phyloP scores from a whole-genome alignment of 2,113 vertebrate genomes.

The Pluvianellus socialis region DNA sequence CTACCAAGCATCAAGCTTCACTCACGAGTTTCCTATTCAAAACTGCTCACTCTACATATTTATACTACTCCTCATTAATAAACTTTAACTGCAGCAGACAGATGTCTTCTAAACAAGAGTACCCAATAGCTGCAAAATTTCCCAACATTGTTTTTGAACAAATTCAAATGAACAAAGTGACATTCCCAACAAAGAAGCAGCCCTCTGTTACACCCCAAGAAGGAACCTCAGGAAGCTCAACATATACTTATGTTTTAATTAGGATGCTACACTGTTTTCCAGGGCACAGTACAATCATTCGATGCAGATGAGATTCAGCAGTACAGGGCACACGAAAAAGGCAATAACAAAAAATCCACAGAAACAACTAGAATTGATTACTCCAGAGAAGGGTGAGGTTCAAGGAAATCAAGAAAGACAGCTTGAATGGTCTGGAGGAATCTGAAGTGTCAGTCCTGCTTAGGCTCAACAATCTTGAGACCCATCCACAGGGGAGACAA shows the following conservation, averaged over 20 bases:
- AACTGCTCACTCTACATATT: neutral
- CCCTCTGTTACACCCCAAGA: neutral
- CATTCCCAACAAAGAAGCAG: neutral
- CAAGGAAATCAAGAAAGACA: slow-evolving; percentile 73
- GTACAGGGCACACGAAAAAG: slow-evolving; percentile 1
- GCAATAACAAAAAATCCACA: slow-evolving; percentile 62
- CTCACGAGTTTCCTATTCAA: neutral
- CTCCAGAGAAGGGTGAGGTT: slow-evolving; percentile 62
- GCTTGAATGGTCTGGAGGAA: slow-evolving; percentile 67
- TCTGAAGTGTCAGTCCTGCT: slow-evolving; percentile 68
- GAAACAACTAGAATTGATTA: slow-evolving; percentile 66
- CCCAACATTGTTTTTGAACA: neutral
- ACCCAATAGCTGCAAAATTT: neutral
- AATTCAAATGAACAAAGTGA: neutral
- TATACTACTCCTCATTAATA: neutral
- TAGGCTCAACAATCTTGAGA: slow-evolving; percentile 63
- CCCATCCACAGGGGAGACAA: slow-evolving; percentile 40
- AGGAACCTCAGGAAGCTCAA: neutral
- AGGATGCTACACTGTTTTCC: slow-evolving; percentile 15
- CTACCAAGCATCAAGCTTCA: neutral
- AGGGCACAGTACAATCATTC: neutral
- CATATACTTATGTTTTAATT: slow-evolving; percentile 3
- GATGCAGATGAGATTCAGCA: slow-evolving; percentile 7
- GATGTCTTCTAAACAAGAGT: neutral
- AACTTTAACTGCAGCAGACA: neutral